These are phyloP conservation scores for Cyphomyrmex costatus DNA, from an alignment of 1,140 invertebrate species.

Conservation along the genomic window DNA sequence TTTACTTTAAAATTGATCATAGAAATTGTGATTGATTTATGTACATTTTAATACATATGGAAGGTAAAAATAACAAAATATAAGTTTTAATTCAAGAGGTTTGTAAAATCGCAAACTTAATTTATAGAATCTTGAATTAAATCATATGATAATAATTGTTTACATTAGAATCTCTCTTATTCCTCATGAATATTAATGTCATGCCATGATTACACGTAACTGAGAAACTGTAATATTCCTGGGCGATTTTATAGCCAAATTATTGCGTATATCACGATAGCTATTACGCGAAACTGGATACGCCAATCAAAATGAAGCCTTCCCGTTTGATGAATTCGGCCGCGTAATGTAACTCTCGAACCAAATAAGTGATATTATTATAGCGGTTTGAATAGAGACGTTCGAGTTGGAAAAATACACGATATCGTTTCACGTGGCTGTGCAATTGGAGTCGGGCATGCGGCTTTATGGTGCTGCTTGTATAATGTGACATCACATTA, in stretches of 20 bases:
- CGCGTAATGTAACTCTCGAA: constrained; percentile 38
- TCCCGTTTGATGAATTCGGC: constrained; percentile 50
- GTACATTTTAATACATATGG: no score
- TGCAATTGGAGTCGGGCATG: constrained; percentile 36
- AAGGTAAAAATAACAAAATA: no score
- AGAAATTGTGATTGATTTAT: no score
- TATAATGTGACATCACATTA: constrained; percentile 61
- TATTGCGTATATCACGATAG: background rate
- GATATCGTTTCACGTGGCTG: constrained; percentile 44
- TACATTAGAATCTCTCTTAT: background rate
- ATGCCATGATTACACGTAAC: background rate
- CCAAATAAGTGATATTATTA: constrained; percentile 64
- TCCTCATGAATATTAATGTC: constrained; percentile 16
- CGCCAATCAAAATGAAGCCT: constrained; percentile 54
- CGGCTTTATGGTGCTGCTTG: constrained; percentile 55
- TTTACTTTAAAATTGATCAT: no score
- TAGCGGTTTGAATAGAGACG: constrained; percentile 39
- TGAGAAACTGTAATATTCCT: constrained; percentile 31
- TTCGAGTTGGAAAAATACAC: constrained; percentile 52
- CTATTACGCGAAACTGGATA: constrained; percentile 38
- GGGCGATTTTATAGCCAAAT: constrained; percentile 23
- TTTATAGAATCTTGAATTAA: background rate
- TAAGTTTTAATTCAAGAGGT: no score
- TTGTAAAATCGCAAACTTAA: constrained; percentile 13
- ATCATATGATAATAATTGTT: background rate